phyloP scores from a whole-genome alignment of 2,113 vertebrate species.

The cat (Felis catus) region F.catus_Fca126_mat1.0 CM031411.1:62291501-62292000 shows the following conservation, averaged over 20 bases:
- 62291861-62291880: neutral
- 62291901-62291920: neutral
- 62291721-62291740: neutral
- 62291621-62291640: neutral
- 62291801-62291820: neutral
- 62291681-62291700: neutral
- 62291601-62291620: neutral
- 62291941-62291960: neutral
- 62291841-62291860: neutral
- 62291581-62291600: slow-evolving; percentile 24
- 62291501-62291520: slow-evolving; percentile 59
- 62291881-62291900: neutral
- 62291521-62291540: slow-evolving; percentile 31
- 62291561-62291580: neutral
- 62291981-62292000: neutral
- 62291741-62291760: neutral
- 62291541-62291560: neutral
- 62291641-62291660: neutral
- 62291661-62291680: neutral
- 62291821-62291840: neutral
- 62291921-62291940: neutral
- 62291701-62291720: neutral
- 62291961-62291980: neutral
- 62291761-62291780: neutral
- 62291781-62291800: slow-evolving; percentile 1